Evolutionary conservation across 1,140 invertebrate genomes (phyloP).

Genomic region (Caenorhabditis briggsae): DNA sequence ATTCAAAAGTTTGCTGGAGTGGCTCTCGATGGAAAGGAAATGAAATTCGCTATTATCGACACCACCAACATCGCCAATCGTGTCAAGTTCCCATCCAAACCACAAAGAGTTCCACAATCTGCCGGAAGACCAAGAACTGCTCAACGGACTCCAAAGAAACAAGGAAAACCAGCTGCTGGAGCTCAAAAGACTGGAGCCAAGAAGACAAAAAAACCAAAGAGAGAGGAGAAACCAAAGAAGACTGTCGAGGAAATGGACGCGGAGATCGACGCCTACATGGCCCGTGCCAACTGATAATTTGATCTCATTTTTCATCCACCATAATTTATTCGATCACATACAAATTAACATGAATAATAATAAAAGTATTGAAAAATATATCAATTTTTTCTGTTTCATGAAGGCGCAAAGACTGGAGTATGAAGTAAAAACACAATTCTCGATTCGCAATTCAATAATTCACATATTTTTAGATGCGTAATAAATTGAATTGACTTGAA

Average conservation of each 20-base stretch:
- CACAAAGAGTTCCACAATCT: neutral
- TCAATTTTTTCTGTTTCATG: too few species aligned
- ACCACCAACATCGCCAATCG: constrained; percentile 6
- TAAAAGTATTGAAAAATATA: too few species aligned
- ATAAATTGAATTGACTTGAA: too few species aligned
- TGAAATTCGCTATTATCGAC: constrained; percentile 38
- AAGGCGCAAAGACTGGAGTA: too few species aligned
- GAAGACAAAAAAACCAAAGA: constrained; percentile 6
- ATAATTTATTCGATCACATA: too few species aligned
- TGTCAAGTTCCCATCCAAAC: constrained; percentile 36
- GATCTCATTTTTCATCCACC: neutral
- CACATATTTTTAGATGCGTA: too few species aligned
- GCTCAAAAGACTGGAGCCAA: too few species aligned
- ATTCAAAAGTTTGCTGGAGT: constrained; percentile 60
- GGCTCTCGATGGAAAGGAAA: constrained; percentile 55
- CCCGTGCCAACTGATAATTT: neutral
- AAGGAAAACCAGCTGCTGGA: neutral
- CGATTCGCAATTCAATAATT: too few species aligned
- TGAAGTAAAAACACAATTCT: too few species aligned
- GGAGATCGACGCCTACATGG: constrained; percentile 65
- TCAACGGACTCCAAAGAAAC: neutral
- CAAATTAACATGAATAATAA: too few species aligned
- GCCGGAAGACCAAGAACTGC: neutral
- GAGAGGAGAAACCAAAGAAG: constrained; percentile 43
- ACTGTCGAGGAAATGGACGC: constrained; percentile 62